Percentiles rank a stretch among this genome's conserved stretches.
Conservation (phyloP, 2,797 vertebrate genomes). For the Sebastes cheni region DNA sequence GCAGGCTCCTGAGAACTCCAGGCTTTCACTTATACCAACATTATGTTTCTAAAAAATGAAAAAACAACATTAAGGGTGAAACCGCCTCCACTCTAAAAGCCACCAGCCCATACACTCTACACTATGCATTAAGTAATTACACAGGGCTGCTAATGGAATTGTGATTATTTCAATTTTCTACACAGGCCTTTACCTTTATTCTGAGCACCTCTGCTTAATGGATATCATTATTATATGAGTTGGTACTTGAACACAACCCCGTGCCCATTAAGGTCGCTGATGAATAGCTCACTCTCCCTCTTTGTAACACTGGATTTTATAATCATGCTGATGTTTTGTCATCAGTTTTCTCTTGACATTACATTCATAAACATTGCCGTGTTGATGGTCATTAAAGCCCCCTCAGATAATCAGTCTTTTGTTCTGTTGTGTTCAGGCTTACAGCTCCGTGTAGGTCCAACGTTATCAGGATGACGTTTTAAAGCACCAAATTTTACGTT, state of each 20-base stretch:
- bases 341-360: background rate
- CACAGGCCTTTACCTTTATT: background rate
- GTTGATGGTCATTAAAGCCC: background rate
- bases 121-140: slow-evolving; percentile 37
- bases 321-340: background rate
- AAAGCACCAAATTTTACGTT: background rate
- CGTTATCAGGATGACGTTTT: background rate
- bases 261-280: background rate
- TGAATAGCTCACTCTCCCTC: background rate
- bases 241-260: slow-evolving; percentile 23
- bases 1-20: background rate
- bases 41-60: background rate
- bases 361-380: background rate
- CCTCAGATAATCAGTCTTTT: background rate
- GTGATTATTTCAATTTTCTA: slow-evolving; percentile 25
- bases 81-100: background rate
- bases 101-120: background rate
- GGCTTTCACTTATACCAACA: background rate
- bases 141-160: slow-evolving; percentile 12
- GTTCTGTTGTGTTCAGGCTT: background rate
- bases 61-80: background rate
- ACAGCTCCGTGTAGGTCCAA: background rate
- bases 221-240: background rate
- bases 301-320: background rate
- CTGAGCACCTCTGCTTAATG: slow-evolving; percentile 18